Conservation (phyloP, 1,140 invertebrate species). For the Drosophila persimilis region DNA sequence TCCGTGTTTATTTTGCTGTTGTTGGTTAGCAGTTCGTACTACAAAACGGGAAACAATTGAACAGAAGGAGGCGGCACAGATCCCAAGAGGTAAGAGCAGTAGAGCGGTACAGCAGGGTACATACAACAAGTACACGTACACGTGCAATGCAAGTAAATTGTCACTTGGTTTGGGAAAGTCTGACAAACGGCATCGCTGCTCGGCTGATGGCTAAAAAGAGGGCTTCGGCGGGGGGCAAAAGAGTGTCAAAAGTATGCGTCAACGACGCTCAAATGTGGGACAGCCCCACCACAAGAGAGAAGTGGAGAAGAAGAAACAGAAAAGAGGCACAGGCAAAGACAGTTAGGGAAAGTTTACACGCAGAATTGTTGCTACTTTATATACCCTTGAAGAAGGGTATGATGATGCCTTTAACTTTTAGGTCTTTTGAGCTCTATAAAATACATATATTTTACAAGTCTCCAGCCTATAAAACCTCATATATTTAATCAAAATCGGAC, state of each 20-base stretch:
- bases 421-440: no score
- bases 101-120: neutral
- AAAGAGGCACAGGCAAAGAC: conserved; percentile 14
- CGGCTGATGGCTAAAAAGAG: neutral
- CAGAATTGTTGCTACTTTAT: conserved; percentile 8
- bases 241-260: conserved; percentile 44
- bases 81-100: neutral
- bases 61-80: neutral
- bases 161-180: conserved; percentile 65
- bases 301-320: conserved; percentile 3
- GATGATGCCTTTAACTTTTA: no score
- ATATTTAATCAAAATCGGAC: no score
- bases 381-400: no score
- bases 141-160: conserved; percentile 62
- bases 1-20: conserved; percentile 5
- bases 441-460: no score
- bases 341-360: conserved; percentile 39
- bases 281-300: conserved; percentile 25
- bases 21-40: conserved; percentile 17
- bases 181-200: conserved; percentile 22
- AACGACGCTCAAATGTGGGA: conserved; percentile 47
- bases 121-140: conserved; percentile 28
- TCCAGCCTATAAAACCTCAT: no score
- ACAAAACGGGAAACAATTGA: conserved; percentile 27
- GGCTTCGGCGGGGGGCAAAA: neutral